A percentile compares a stretch with the other conserved stretches of the same genome.
phyloP scores from a whole-genome alignment of 2,888 invertebrate species.

The Lasioglossum calceatum region DNA sequence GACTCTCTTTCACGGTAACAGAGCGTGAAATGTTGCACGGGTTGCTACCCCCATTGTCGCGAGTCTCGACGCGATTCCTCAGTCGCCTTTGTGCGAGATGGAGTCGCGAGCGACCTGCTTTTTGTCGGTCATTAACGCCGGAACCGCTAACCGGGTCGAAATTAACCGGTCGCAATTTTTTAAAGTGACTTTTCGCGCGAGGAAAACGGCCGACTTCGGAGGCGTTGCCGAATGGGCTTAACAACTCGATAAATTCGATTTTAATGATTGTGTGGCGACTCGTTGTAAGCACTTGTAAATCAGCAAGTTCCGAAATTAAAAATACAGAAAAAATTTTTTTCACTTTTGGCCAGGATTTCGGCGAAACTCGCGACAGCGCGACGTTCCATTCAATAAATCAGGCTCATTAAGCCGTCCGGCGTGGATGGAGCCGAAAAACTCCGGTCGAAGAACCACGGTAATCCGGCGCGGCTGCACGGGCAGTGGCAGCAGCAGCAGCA shows the following conservation, averaged over 20 bases:
- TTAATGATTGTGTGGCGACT: no score
- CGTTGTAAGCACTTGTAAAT: no score
- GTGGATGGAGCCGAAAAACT: conserved; percentile 5
- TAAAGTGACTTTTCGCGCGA: background rate
- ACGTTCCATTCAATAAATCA: conserved; percentile 23
- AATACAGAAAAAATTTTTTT: background rate
- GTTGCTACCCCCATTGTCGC: conserved; percentile 9
- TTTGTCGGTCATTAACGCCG: conserved; percentile 3
- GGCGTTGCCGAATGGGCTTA: no score
- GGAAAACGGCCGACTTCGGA: background rate
- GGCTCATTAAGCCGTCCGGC: conserved; percentile 31
- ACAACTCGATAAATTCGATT: no score
- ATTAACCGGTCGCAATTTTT: background rate
- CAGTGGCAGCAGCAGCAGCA: background rate
- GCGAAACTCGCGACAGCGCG: background rate
- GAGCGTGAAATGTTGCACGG: conserved; percentile 17
- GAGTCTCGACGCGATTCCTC: background rate
- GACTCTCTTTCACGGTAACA: conserved; percentile 25
- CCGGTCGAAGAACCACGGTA: conserved; percentile 15
- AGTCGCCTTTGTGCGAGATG: conserved; percentile 4
- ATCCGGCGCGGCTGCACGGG: background rate
- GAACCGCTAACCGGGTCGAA: background rate
- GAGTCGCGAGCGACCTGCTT: background rate
- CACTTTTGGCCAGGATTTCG: background rate
- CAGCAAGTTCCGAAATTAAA: background rate